Evolutionary conservation across 1,140 invertebrate species (phyloP), one percentile per base, ranked within the genome.

Genomic region (Melitaea cinxia): DNA sequence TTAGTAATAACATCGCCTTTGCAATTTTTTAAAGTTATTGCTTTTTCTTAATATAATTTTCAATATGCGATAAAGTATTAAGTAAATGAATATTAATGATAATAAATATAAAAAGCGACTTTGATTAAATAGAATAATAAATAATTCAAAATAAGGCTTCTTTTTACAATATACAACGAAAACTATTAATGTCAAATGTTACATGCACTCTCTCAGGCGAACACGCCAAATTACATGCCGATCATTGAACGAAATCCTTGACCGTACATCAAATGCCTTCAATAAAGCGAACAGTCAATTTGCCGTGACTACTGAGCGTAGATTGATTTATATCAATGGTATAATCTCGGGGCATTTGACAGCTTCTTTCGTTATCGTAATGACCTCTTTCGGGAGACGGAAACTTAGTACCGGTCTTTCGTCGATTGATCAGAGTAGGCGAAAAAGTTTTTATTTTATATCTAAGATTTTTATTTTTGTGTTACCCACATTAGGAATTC

Each of bases 321-420:
- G 60, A 63, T 63, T 63, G 60, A 63, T 63, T 63, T 63, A 63
- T 63, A 63, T 47, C 60, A 63, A 24, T 55, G 33, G 52, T 45
- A 52, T 63, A 63, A 63, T 63, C 60, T 63, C 23, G 21, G 39
- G 39, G 23, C 52, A 54, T 55, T 63, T 55, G 60, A 63, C 60
- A 47, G 60, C 10, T 49, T 49, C 26, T 55, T 55, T 45, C 52
- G 60, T 55, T 63, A 35, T 59, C 60, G 28, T 42, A 63, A 63
- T 63, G 52, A 55, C 52, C 47, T 55, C 56, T 47, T 55, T 63
- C 47, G 26, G 28, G 37, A 52, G 26, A 49, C 39, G 56, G 56
- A 59, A 59, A 59, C 39, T 59, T 59, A 30, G 39, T 21, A 15
- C 21, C 33, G 14, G 53, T 6, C n/a, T 7, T 47, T 14, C 21